These are phyloP conservation scores for Acleris emargana DNA, from an alignment of 2,888 invertebrate species.

Conservation along the genomic window DNA sequence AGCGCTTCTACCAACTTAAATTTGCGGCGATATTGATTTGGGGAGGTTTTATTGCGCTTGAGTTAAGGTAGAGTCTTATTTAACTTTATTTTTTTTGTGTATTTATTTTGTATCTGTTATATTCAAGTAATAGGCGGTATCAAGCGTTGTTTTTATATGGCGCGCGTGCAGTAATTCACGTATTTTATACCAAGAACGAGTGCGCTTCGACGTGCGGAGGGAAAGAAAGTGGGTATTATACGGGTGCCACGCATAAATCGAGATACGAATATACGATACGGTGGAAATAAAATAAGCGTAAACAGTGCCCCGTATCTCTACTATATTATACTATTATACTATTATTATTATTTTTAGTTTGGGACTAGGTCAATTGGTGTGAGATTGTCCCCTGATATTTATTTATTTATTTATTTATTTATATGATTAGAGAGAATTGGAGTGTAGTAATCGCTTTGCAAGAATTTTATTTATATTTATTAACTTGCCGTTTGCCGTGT, in stretches of 20 bases:
- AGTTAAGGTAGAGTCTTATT: background rate
- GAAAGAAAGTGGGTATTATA: too few species aligned
- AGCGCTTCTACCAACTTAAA: constrained; percentile 10
- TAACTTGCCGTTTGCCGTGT: too few species aligned
- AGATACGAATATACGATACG: background rate
- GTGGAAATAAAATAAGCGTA: background rate
- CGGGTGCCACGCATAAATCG: background rate
- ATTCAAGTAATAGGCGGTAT: constrained; percentile 22
- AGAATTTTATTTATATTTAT: too few species aligned
- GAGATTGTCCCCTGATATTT: too few species aligned
- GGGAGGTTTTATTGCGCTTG: background rate
- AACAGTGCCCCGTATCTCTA: too few species aligned
- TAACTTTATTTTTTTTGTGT: background rate
- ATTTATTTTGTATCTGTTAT: constrained; percentile 7
- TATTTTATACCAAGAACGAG: constrained; percentile 13
- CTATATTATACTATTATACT: too few species aligned
- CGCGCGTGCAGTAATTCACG: constrained; percentile 29
- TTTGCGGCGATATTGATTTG: background rate
- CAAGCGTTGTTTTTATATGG: constrained; percentile 34
- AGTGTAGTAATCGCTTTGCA: too few species aligned
- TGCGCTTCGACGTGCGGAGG: background rate
- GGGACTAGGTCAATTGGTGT: too few species aligned
- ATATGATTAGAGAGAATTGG: too few species aligned
- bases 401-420: too few species aligned
- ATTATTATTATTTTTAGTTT: too few species aligned